A percentile compares a stretch with the other conserved stretches of the same genome.
Evolutionary conservation across 2,888 invertebrate genomes (phyloP).

Genomic region (Lucinisca nassula): DNA sequence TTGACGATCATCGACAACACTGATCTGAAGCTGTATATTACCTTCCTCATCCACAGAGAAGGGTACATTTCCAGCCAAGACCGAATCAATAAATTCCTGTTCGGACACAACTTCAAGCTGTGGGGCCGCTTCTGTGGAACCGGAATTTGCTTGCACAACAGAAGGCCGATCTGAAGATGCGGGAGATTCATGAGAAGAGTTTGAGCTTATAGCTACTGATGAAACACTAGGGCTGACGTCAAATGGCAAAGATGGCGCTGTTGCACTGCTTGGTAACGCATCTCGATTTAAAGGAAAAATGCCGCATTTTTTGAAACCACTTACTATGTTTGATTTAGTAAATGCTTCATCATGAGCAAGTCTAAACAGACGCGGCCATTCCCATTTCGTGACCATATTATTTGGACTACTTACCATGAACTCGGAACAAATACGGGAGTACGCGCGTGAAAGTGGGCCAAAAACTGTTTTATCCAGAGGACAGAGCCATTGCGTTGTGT

Average conservation of each 20-base stretch:
- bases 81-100: too few relatives aligned
- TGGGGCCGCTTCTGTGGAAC: not conserved
- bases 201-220: not conserved
- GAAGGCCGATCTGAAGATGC: not conserved
- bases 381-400: constrained; percentile 35
- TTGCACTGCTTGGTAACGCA: constrained; percentile 2
- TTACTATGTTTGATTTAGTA: constrained; percentile 17
- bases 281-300: constrained; percentile 6
- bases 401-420: constrained; percentile 21
- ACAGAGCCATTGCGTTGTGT: constrained; percentile 17
- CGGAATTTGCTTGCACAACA: not conserved
- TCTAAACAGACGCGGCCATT: not conserved
- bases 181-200: not conserved
- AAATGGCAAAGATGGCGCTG: not conserved
- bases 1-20: too few relatives aligned
- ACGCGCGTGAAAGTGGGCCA: constrained; percentile 18
- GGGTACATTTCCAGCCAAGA: too few relatives aligned
- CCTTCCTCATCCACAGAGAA: too few relatives aligned
- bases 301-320: constrained; percentile 28
- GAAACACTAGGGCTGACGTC: not conserved
- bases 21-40: too few relatives aligned
- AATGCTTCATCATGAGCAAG: constrained; percentile 4
- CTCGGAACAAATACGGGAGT: constrained; percentile 24
- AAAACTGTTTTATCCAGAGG: constrained; percentile 37
- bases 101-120: not conserved